Base-by-base conservation (phyloP, 2,888 invertebrate genomes). In the Trisateles emortualis region DNA sequence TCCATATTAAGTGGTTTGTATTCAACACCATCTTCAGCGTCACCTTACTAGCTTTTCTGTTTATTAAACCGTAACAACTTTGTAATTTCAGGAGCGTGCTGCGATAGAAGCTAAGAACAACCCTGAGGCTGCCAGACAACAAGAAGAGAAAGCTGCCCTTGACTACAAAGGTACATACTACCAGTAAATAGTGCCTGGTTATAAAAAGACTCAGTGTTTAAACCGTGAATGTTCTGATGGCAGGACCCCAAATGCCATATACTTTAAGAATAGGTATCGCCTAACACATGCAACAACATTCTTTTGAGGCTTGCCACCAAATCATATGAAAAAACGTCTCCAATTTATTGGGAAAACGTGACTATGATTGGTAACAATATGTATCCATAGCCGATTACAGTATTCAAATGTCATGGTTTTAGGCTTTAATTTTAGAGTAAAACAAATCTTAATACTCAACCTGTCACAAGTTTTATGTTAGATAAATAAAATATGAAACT, bases 91-190 rank as follows among this genome's bases (percentile, higher is more conserved):
- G 95, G 95, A 95, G 70, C 94, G 93, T 40, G 90, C 84, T 16
- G 95, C 91, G 0, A 71, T 94, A 17, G 95, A 95, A 76, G 86
- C 92, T 16, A 93, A 90, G 78, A 89, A 90, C 72, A 91, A 93
- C 76, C 94, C 94, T 5, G 92, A 92, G 63, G 87, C 89, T 17
- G 91, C 90, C 56, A 87, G 83, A 67, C 73, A 75, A 22, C 84
- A 92, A 41, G 87, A 92, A 69, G 89, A 90, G 16, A 87, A 67
- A 57, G 92, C 90, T 35, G 87, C 87, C 43, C 93, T 94, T 57
- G 94, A 95, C 79, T 95, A 94, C 86, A 94, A 94, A 73, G 95
- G 95, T 24, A 93, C 93, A 63, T 95, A 95, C 84, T 92, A 93
- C 77, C 93, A 88, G 72, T 88, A 89, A 75, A 75, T 38, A 22